Evolutionary conservation across 1,140 invertebrate species (phyloP).

Genomic region (Saxidomus purpurata): DNA sequence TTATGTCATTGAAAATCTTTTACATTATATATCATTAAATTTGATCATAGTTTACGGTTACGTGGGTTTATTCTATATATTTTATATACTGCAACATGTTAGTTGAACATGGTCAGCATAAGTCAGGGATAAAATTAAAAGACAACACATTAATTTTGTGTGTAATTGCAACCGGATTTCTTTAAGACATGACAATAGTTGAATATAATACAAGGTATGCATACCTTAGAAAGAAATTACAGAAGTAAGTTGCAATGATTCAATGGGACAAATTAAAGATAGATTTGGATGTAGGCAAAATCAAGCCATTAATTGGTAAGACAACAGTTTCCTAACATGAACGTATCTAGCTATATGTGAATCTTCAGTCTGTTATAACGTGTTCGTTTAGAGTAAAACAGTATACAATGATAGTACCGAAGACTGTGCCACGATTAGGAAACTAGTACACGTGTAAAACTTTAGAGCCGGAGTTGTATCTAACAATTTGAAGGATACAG

Average conservation of each 20-base stretch:
- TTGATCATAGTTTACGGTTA: neutral
- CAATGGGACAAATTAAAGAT: constrained; percentile 20
- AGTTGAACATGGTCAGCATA: neutral
- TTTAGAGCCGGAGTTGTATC: too few species aligned
- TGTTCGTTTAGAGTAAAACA: too few species aligned
- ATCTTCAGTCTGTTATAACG: too few species aligned
- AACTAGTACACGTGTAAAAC: too few species aligned
- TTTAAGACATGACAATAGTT: too few species aligned
- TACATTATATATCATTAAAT: neutral
- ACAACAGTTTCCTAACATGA: too few species aligned
- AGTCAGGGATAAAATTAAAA: neutral
- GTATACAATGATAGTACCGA: too few species aligned
- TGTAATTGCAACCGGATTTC: neutral
- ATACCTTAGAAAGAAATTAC: neutral
- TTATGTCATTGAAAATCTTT: neutral
- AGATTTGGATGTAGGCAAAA: neutral
- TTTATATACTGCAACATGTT: neutral
- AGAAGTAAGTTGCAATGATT: neutral
- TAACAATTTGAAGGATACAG: too few species aligned
- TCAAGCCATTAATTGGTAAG: neutral
- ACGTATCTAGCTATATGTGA: too few species aligned
- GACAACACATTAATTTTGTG: neutral
- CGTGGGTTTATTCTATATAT: neutral
- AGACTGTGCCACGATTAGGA: too few species aligned
- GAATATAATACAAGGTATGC: neutral